These are phyloP conservation scores for Harmothoe impar DNA, from an alignment of 2,888 invertebrate genomes.

Conservation along the genomic window DNA sequence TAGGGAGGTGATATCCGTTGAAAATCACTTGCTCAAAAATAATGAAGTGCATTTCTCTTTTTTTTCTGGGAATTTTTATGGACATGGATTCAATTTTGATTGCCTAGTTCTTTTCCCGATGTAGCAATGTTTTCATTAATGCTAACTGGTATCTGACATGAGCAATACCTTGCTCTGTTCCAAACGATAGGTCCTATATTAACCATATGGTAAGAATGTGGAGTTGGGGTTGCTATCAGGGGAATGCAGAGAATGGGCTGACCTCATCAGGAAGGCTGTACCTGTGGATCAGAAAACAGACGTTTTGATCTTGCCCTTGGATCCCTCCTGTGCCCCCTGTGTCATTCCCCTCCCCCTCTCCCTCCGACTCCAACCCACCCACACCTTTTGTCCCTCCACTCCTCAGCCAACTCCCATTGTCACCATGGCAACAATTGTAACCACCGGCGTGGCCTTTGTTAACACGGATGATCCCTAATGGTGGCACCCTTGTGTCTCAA, in stretches of 20 bases:
- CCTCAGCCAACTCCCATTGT: background rate
- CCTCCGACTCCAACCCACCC: background rate
- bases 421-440: constrained; percentile 37
- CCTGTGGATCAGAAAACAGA: background rate
- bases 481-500: constrained; percentile 34
- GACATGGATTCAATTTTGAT: background rate
- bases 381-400: background rate
- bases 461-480: constrained; percentile 39
- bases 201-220: background rate
- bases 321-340: constrained; percentile 1
- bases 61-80: background rate
- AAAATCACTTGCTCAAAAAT: background rate
- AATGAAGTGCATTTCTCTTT: background rate
- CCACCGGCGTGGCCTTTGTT: constrained; percentile 1
- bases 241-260: constrained; percentile 2
- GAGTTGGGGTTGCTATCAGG: background rate
- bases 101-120: background rate
- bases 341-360: background rate
- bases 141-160: no score
- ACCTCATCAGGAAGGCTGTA: background rate
- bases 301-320: constrained; percentile 29
- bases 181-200: no score
- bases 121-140: background rate
- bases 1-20: constrained; percentile 3
- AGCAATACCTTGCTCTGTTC: no score